phyloP scores from a whole-genome alignment of 2,113 vertebrate species.

The Manacus vitellinus region DNA sequence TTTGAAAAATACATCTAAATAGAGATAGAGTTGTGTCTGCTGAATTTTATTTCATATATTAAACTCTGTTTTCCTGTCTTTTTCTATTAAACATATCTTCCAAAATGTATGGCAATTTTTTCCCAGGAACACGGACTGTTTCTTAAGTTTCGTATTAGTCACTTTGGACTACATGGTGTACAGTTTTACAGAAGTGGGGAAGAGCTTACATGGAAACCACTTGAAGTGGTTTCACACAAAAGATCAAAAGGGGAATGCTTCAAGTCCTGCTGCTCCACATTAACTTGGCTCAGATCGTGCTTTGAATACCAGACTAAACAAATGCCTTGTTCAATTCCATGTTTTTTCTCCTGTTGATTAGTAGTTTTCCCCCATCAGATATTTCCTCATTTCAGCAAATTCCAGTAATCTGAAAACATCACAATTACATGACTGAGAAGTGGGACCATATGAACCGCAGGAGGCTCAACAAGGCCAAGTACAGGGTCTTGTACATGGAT shows the following conservation, averaged over 20 bases:
- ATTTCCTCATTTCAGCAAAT: conserved; percentile 38
- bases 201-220: not conserved
- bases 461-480: not conserved
- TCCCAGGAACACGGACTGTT: not conserved
- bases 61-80: not conserved
- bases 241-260: not conserved
- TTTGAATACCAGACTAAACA: not conserved
- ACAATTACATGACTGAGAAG: not conserved
- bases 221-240: not conserved
- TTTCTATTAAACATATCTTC: not conserved
- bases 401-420: conserved; percentile 44
- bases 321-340: not conserved
- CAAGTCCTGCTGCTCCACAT: not conserved
- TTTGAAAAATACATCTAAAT: not conserved
- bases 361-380: not conserved
- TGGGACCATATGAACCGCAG: rapidly evolving
- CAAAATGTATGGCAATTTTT: not conserved
- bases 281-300: not conserved
- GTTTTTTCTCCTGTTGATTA: conserved; percentile 31
- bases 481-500: not conserved
- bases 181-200: not conserved
- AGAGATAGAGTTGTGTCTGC: not conserved
- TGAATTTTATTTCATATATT: not conserved
- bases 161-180: not conserved
- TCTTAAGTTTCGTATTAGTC: conserved; percentile 20